Base-by-base conservation (phyloP, 2,113 vertebrate genomes). In the Colinus virginianus region DNA sequence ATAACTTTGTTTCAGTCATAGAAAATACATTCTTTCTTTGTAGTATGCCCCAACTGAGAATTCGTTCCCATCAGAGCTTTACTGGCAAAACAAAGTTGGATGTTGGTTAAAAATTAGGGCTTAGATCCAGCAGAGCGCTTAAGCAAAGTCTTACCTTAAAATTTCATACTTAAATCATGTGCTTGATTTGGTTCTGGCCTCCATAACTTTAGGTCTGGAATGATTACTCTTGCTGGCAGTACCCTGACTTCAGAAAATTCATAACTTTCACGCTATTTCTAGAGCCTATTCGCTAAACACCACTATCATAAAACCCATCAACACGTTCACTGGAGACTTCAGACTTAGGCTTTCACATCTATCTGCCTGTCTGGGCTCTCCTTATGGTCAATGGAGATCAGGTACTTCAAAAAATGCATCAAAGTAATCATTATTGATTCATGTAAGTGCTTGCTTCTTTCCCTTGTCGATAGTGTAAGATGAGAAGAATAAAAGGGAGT, bases 61-160 rank as follows among this genome's bases (percentile, higher is more conserved):
- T 82, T 95, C 4, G 21, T 84, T 92, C 38, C 45, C 46, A 25
- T 69, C 42, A 74, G 63, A 87, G 34, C 21, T 76, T 32, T 87
- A 2, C 16, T 89, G 70, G 62, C 49, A 79, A 79, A 32, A 49
- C 18, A 25, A 64, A 77, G 34, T 45, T 93, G 55, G 34, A 59
- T 55, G 53, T 9, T 81, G 6, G 49, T 83, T 90, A 59, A 79
- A 87, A 67, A 77, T 59, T 62, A 74, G 55, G 84, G 51, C 61
- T 89, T 70, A 70, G 55, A 87, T 89, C 87, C 63, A 92, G 55
- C 56, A 83, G 42, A 84, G 67, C 75, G 80, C 81, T 95, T 89
- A 80, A 74, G 32, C 38, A 59, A 58, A 25, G 34, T 25, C 70
- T 89, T 89, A 89, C 90, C 78, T 87, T 77, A 55, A 69, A 92